phyloP scores from a whole-genome alignment of 2,888 invertebrate species.

The Blera fallax region DNA sequence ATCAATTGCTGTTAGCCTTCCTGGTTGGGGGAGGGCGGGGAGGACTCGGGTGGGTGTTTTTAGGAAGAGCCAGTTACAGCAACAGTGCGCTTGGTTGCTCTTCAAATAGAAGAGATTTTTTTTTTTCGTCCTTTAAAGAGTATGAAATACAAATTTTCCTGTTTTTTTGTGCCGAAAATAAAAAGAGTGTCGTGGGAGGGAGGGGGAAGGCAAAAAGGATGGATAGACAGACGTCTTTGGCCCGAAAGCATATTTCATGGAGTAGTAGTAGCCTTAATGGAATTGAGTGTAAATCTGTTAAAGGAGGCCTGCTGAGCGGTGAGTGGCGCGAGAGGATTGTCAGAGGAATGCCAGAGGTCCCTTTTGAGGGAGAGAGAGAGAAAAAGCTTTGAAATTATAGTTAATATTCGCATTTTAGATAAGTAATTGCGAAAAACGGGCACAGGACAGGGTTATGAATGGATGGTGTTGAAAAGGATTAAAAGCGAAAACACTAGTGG shows the following conservation, averaged over 20 bases:
- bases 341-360: conserved; percentile 9
- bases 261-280: conserved; percentile 55
- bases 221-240: conserved; percentile 62
- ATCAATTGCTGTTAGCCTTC: conserved; percentile 62
- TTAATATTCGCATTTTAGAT: conserved; percentile 52
- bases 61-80: conserved; percentile 37
- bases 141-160: conserved; percentile 42
- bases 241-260: conserved; percentile 63
- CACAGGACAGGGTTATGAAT: conserved; percentile 5
- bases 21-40: not conserved
- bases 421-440: conserved; percentile 42
- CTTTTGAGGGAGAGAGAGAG: conserved; percentile 7
- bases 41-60: not conserved
- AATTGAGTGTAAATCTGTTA: conserved; percentile 63
- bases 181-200: not conserved
- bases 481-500: not conserved
- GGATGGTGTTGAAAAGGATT: conserved; percentile 1
- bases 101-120: conserved; percentile 50
- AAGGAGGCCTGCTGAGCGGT: not conserved
- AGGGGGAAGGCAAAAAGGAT: conserved; percentile 4
- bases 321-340: not conserved
- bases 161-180: conserved; percentile 1
- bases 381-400: conserved; percentile 38
- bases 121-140: conserved; percentile 31
- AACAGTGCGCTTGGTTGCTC: conserved; percentile 62